Evolutionary conservation across 1,140 invertebrate species (phyloP), one percentile per base, ranked within the genome.

Genomic region (Bradysia coprophila): DNA sequence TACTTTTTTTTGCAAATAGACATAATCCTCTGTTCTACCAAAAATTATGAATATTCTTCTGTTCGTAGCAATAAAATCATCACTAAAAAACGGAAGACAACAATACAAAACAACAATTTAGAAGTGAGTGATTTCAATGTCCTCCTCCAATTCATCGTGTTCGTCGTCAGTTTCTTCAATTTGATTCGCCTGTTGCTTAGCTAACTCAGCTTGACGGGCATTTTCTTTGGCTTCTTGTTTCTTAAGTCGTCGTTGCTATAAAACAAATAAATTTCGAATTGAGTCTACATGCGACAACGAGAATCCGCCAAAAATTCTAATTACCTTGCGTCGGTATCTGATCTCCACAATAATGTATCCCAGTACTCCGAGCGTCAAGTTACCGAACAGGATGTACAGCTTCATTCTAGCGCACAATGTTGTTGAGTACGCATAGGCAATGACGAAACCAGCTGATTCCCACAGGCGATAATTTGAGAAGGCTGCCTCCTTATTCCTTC

Each of bases 401-500:
- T 93, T 95, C 72, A 82, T 81, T 6, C 81, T 66, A 15, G 89
- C 84, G 62, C 87, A 92, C 3, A 93, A 66, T 48, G 84, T 78
- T 3, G 83, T 88, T 43, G 80, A 86, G 61, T 88, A 84, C 1
- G 82, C 78, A 52, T 93, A 95, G 5, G 88, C 88, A 8, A 94
- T 74, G 1, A 94, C 85, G 50, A 94, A 90, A 0, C 93, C 93
- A 18, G 82, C 71, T 31, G 83, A 88, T 63, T 96, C 91, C 83
- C 92, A 92, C 15, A 96, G 73, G 34, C 92, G 75, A 63, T 87
- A 95, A 64, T 94, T 95, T 45, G 90, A 92, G 69, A 96, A 96
- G 0, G 92, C 92, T 1, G 92, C 85, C 60, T 96, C 91, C 54
- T 93, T 88, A 61, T 91, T 86, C 28, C 87, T 73, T 41, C 85